Conservation (phyloP, 2,797 vertebrate species). For the Platalea minor region DNA sequence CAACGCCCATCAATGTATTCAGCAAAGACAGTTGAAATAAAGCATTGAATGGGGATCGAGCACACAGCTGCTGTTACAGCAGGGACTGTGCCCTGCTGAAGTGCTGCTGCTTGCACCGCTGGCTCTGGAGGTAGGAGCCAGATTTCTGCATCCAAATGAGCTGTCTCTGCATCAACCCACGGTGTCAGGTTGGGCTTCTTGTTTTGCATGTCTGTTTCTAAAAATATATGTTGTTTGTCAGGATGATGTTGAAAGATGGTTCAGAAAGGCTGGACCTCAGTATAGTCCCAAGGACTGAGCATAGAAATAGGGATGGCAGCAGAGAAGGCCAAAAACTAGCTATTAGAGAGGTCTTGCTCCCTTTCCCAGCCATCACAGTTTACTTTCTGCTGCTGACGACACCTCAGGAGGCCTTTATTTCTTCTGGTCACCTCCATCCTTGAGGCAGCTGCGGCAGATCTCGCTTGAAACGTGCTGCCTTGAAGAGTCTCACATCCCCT, state of each 20-base stretch:
- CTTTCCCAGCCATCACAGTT: not conserved
- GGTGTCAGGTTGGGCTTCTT: not conserved
- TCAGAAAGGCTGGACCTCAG: not conserved
- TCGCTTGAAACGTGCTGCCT: not conserved
- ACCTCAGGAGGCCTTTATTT: not conserved
- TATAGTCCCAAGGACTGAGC: not conserved
- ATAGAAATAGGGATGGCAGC: not conserved
- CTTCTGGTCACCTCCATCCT: not conserved
- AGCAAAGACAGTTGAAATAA: not conserved
- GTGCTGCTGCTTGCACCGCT: not conserved
- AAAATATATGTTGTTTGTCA: not conserved
- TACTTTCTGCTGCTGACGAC: not conserved
- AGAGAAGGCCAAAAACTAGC: not conserved
- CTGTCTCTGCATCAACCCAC: not conserved
- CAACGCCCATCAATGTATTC: not conserved
- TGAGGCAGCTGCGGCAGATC: not conserved
- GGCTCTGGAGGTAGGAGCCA: not conserved
- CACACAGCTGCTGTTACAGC: not conserved
- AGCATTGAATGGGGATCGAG: not conserved
- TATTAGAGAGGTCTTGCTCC: not conserved
- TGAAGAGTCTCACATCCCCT: not conserved
- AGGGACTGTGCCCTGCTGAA: not conserved
- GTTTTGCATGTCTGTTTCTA: not conserved
- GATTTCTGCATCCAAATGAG: not conserved
- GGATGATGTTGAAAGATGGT: not conserved